phyloP scores from a whole-genome alignment of 2,797 vertebrate species.

The Adrianichthys oophorus region DNA sequence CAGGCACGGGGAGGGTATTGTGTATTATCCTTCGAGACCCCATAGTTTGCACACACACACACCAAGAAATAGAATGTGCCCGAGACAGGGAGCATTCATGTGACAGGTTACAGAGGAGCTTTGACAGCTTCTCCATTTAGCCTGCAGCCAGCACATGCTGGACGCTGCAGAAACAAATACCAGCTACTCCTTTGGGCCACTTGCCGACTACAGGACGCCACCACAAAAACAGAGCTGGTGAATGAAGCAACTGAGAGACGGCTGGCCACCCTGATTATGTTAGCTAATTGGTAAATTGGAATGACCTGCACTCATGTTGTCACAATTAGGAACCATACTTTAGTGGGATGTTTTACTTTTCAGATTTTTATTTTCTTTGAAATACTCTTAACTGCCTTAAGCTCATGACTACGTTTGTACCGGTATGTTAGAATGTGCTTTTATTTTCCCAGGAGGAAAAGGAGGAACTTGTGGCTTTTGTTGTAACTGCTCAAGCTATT shows the following conservation, averaged over 20 bases:
- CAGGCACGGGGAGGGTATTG: constrained; percentile 55
- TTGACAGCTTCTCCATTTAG: constrained; percentile 74
- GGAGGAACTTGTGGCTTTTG: too few species aligned
- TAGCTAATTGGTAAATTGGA: constrained; percentile 59
- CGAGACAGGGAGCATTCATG: constrained; percentile 35
- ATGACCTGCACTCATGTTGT: constrained; percentile 31
- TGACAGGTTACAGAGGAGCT: constrained; percentile 73
- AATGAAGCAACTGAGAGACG: constrained; percentile 27
- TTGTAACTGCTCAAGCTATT: too few species aligned
- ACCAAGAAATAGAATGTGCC: constrained; percentile 27
- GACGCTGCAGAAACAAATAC: constrained; percentile 72
- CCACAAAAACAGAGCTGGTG: constrained; percentile 43
- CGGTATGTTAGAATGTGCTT: too few species aligned
- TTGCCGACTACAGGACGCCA: constrained; percentile 54
- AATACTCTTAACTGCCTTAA: too few species aligned
- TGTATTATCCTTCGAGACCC: constrained; percentile 57
- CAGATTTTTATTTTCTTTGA: too few species aligned
- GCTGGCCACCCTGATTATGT: constrained; percentile 46
- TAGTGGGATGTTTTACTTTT: background rate
- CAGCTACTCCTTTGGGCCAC: constrained; percentile 59
- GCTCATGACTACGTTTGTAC: too few species aligned
- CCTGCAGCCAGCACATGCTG: constrained; percentile 58
- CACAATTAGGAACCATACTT: background rate
- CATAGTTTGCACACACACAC: constrained; percentile 47
- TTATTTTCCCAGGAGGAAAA: too few species aligned